Base-by-base conservation (phyloP, 2,113 vertebrate species). In the Polyodon spathula region DNA sequence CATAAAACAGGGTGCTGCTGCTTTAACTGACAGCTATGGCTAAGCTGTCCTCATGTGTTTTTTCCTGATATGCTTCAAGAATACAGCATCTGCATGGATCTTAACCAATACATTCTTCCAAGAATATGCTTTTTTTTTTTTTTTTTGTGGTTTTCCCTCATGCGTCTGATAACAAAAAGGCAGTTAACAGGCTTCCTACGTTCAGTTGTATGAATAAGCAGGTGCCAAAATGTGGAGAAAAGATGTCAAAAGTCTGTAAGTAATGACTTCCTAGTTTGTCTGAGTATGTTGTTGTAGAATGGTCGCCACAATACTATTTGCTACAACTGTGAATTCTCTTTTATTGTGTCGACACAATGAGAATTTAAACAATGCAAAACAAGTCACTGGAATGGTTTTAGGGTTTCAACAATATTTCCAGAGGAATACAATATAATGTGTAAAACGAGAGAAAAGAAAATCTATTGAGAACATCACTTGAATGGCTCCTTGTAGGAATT, bases 101-200 rank as follows among this genome's bases (percentile, higher is more conserved):
- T 61, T 50, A 69, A 70, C 66, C 61, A 75, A 67, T 68, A 70
- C 53, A 69, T 79, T 79, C 64, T 71, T 69, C 62, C 53, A 80
- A 73, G 69, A 80, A 82, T 66, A 65, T 74, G 65, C n/a, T n/a
- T 58, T 75, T 80, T 85, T 78, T 83, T 76, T 63, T 69, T 70
- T 63, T 68, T 68, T 74, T 81, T 84, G 71, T 80, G 80, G 76
- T 82, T 79, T 76, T 67, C 60, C 72, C 67, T 75, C 68, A 67
- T 42, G n/a, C 56, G 64, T 51, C 65, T 79, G 68, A 83, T 79
- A 82, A 84, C 67, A 58, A 58, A 72, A 51, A 81, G 79, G 73
- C 83, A 74, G 85, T 87, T 89, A 81, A 74, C 70, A 74, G 74
- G 82, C 84, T 88, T 88, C 86, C 86, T 87, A 74, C 71, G 60